A percentile compares a stretch with the other conserved stretches of the same genome.
phyloP scores from a whole-genome alignment of 2,113 vertebrate genomes.

The Hassar affinis region DNA sequence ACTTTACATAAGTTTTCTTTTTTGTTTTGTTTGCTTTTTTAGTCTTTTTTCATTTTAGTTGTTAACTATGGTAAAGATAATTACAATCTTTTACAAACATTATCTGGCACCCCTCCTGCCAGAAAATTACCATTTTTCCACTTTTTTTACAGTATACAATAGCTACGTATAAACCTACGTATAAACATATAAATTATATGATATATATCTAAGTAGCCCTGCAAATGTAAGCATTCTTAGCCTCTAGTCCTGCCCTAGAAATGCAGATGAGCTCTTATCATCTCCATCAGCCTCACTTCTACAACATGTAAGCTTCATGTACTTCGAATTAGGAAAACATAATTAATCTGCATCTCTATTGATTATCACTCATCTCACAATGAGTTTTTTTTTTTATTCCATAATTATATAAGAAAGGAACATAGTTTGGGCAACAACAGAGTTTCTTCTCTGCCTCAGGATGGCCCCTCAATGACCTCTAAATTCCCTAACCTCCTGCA shows the following conservation, averaged over 20 bases:
- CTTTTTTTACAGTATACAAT: too few species aligned
- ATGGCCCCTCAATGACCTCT: conserved; percentile 21
- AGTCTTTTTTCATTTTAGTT: too few species aligned
- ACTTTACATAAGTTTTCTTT: too few species aligned
- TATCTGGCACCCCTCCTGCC: too few species aligned
- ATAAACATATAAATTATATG: too few species aligned
- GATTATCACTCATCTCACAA: neutral
- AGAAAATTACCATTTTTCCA: too few species aligned
- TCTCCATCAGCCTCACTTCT: conserved; percentile 25
- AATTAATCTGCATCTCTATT: neutral
- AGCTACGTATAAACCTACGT: too few species aligned
- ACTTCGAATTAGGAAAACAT: conserved; percentile 23
- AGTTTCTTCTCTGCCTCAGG: neutral
- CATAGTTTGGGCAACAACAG: neutral
- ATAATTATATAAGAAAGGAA: neutral
- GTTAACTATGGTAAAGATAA: too few species aligned
- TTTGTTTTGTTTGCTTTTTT: too few species aligned
- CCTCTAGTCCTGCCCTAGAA: neutral
- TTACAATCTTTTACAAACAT: too few species aligned
- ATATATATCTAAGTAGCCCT: too few species aligned
- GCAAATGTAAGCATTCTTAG: too few species aligned
- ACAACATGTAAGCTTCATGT: conserved; percentile 8
- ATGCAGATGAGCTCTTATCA: neutral
- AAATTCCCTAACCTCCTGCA: conserved; percentile 1
- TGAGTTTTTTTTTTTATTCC: neutral